phyloP scores from a whole-genome alignment of 2,797 vertebrate species.

The Enteromius mattozi region DNA sequence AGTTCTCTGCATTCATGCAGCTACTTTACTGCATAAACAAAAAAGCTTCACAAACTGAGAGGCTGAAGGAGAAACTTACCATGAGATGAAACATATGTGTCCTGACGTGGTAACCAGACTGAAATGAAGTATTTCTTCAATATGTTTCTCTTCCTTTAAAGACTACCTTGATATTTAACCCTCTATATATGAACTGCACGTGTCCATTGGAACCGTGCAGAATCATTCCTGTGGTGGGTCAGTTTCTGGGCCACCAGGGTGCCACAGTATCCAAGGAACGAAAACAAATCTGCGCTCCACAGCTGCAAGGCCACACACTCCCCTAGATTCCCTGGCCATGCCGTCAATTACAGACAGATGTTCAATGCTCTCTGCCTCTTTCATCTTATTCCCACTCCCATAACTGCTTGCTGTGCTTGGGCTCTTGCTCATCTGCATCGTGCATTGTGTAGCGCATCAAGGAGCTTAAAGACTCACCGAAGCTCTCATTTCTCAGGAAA shows the following conservation, averaged over 20 bases:
- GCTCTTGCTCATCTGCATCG: conserved; percentile 1
- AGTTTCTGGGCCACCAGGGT: conserved; percentile 51
- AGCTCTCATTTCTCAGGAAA: neutral
- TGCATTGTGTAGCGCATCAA: neutral
- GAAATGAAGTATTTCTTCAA: conserved; percentile 25
- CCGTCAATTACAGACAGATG: conserved; percentile 61
- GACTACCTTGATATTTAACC: conserved; percentile 34
- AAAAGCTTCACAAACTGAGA: neutral
- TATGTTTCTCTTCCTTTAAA: conserved; percentile 14
- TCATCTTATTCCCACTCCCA: conserved; percentile 50
- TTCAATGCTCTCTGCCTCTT: conserved; percentile 48
- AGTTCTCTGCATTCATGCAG: neutral
- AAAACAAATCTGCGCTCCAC: conserved; percentile 56
- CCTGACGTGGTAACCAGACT: neutral
- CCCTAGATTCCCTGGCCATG: conserved; percentile 28
- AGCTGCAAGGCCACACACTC: conserved; percentile 59
- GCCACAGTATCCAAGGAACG: conserved; percentile 51
- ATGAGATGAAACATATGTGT: conserved; percentile 1
- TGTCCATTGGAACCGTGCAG: conserved; percentile 1
- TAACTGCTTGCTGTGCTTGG: conserved; percentile 20
- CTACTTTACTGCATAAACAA: neutral
- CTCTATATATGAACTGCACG: neutral
- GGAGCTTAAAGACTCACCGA: neutral
- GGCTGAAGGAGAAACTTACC: conserved; percentile 21
- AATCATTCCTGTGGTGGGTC: conserved; percentile 35